Evolutionary conservation across 1,140 invertebrate genomes (phyloP).

Genomic region (Drosophila sp.): DNA sequence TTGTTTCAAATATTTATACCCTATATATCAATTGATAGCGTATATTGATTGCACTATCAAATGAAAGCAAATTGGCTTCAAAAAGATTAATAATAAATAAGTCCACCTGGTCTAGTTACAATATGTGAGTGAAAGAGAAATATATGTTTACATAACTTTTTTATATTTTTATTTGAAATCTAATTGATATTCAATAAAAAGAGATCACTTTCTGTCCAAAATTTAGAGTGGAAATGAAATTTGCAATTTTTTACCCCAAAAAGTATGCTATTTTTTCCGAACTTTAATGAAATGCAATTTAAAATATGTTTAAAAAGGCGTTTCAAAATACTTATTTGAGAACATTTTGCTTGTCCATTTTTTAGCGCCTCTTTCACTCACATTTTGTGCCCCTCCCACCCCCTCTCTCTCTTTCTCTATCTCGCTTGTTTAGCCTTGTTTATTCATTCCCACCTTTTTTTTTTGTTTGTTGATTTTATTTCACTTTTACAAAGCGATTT

Average conservation of each 20-base stretch:
- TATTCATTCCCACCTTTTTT: constrained; percentile 29
- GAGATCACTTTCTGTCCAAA: too few species aligned
- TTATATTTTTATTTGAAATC: neutral
- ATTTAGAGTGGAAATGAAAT: too few species aligned
- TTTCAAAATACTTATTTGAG: neutral
- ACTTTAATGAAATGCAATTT: neutral
- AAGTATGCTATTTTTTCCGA: neutral
- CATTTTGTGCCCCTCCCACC: neutral
- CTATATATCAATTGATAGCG: neutral
- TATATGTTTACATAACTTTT: neutral
- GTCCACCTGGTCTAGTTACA: too few species aligned
- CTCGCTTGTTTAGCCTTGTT: constrained; percentile 33
- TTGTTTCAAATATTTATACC: neutral
- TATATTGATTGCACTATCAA: neutral
- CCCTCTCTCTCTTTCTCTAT: neutral
- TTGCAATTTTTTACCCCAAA: neutral
- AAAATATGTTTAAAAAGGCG: too few species aligned
- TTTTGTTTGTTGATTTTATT: constrained; percentile 27
- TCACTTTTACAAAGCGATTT: constrained; percentile 15
- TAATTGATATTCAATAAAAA: too few species aligned
- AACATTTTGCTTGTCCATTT: neutral
- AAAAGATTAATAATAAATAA: neutral
- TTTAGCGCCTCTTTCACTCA: neutral
- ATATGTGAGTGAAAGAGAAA: too few species aligned
- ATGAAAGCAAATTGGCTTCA: neutral